phyloP scores from a whole-genome alignment of 1,140 invertebrate species.

The Gryon sp. region DNA sequence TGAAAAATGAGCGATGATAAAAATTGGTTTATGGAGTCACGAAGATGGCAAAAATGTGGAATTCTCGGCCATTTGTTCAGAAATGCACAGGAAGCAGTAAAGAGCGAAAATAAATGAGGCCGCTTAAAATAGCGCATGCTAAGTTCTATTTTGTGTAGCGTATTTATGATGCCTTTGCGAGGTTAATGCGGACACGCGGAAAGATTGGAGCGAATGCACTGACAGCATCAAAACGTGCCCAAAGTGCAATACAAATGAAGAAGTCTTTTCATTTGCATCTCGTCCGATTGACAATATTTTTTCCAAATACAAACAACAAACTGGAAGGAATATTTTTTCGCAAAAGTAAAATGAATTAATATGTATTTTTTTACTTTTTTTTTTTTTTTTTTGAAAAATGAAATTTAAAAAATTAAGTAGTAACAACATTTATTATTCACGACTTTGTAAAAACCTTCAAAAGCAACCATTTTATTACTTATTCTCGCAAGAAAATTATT shows the following conservation, averaged over 20 bases:
- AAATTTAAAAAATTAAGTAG: too few species aligned
- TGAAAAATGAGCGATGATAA: not conserved
- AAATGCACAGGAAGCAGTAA: conserved; percentile 49
- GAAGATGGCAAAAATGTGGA: conserved; percentile 32
- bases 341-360: too few species aligned
- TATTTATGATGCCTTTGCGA: conserved; percentile 54
- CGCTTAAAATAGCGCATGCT: conserved; percentile 69
- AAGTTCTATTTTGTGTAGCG: conserved; percentile 68
- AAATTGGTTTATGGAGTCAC: not conserved
- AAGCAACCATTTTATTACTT: too few species aligned
- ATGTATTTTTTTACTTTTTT: too few species aligned
- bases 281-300: conserved; percentile 19
- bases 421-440: too few species aligned
- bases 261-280: conserved; percentile 17
- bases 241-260: conserved; percentile 26
- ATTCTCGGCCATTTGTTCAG: conserved; percentile 38
- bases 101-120: conserved; percentile 68
- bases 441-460: too few species aligned
- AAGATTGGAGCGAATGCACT: conserved; percentile 55
- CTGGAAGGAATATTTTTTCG: not conserved
- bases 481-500: too few species aligned
- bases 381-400: too few species aligned
- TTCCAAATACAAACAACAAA: conserved; percentile 1
- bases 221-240: conserved; percentile 44
- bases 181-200: conserved; percentile 59